Evolutionary conservation across 2,113 vertebrate genomes (phyloP), one percentile per base, ranked within the genome.

Genomic region (Triplophysa rosa): DNA sequence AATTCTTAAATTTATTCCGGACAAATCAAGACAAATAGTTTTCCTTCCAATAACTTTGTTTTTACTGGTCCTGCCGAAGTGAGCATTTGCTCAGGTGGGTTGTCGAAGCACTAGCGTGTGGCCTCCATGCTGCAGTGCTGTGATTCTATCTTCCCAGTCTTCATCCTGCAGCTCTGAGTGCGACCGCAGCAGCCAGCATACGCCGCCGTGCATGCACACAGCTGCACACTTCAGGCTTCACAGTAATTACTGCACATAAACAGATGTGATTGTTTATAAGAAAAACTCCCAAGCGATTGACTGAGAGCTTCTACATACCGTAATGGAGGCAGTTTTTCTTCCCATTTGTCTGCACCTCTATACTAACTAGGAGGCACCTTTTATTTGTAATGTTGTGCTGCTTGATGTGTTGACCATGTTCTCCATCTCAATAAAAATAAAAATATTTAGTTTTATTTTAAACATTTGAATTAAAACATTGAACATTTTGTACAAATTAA

Each of bases 191-290:
- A 49, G 42, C 49, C 59, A 70, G 61, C 59, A 54, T 12, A 13
- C 16, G 47, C 63, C 45, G 40, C 64, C 66, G 77, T 66, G 59
- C 74, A 1, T 42, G n/a, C 72, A 67, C 78, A 80, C 83, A 85
- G 86, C 82, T 85, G 82, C 70, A 68, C 64, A 78, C 82, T 77
- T 81, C 79, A 70, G 86, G 83, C 84, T 75, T 74, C 23, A 42
- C 63, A 67, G 80, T 87, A 84, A 85, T 87, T 84, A 84, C 82
- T 42, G 26, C 58, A 56, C 56, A 72, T 71, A 82, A 82, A 76
- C 82, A 87, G 84, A 85, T 84, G 82, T 78, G 75, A 78, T 74
- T 77, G 58, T 47, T 63, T 58, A 62, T 40, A 62, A 78, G 65
- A 82, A 70, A 59, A 73, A 78, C 6, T 40, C 52, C 69, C 19